Conservation (phyloP, 2,113 vertebrate species). For the Mastomys coucha region DNA sequence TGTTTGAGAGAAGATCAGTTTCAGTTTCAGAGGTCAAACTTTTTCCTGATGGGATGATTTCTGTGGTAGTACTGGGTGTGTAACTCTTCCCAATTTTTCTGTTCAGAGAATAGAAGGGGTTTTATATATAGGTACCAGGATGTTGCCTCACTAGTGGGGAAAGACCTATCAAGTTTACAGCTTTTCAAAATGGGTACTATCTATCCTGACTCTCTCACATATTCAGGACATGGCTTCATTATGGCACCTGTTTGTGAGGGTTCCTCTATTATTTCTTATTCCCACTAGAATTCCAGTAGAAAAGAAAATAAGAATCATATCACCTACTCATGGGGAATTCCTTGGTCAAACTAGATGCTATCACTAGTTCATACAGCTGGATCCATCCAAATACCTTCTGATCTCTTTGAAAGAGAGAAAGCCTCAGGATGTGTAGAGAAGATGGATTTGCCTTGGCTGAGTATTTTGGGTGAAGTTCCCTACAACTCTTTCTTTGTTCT, state of each 20-base stretch:
- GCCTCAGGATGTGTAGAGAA: neutral
- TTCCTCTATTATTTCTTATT: neutral
- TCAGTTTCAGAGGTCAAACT: neutral
- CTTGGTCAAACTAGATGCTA: neutral
- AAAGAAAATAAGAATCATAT: neutral
- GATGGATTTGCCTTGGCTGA: neutral
- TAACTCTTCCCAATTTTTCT: neutral
- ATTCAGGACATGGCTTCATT: no score
- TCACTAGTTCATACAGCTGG: rapidly evolving
- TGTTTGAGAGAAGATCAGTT: neutral
- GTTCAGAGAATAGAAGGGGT: neutral
- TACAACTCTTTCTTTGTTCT: neutral
- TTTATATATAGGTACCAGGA: rapidly evolving
- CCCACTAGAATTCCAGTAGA: neutral
- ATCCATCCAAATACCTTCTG: neutral
- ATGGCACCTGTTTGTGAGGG: neutral
- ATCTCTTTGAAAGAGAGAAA: neutral
- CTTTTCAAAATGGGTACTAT: neutral
- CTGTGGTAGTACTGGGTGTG: neutral
- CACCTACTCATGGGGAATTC: neutral
- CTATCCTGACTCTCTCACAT: neutral
- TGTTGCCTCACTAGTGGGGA: neutral
- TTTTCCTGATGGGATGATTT: neutral
- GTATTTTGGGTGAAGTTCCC: no score
- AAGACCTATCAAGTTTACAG: neutral